Base-by-base conservation (phyloP, 2,888 invertebrate genomes). In the Timandra comae region DNA sequence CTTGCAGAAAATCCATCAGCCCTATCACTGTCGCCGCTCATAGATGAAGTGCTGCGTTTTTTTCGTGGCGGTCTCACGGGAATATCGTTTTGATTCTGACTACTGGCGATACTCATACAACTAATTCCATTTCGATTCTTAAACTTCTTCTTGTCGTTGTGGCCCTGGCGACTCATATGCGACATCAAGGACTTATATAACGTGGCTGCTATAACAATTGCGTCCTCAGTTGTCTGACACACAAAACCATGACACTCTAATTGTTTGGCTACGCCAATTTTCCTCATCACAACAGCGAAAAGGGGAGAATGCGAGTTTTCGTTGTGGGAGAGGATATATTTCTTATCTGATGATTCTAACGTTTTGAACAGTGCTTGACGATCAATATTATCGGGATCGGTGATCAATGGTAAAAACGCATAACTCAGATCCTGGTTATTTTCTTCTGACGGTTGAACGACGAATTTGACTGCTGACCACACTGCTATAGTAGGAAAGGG, bases 221-320 rank as follows among this genome's bases (percentile, higher is more conserved):
- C 96, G 74, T 96, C 96, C 79, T 96, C 95, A 19, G 95, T 92
- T 56, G 92, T 92, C 72, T 92, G 92, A 75, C 96, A 96, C 52
- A 95, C 93, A 77, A 96, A 96, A 27, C 93, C 96, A 84, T 96
- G 96, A 74, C 96, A 96, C 82, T 96, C 95, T 43, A 96, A 79
- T 52, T 93, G 89, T 63, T 93, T 93, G 2, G 93, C 91, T 11
- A 91, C 90, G 27, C 91, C 93, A 30, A 90, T 88, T 62, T 91
- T 90, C 56, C 95, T 89, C 95, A 96, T 96, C 35, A 96, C 95
- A 13, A 96, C 95, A 28, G 95, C 94, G 77, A 96, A 95, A 56
- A 96, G 88, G 0, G 95, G 95, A 8, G 94, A 93, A 76, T 95
- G 94, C 9, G 90, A 87, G 51, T 87, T 88, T 61, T 88, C 88